phyloP scores from a whole-genome alignment of 2,888 invertebrate genomes.

The Amphiduros pacificus region DNA sequence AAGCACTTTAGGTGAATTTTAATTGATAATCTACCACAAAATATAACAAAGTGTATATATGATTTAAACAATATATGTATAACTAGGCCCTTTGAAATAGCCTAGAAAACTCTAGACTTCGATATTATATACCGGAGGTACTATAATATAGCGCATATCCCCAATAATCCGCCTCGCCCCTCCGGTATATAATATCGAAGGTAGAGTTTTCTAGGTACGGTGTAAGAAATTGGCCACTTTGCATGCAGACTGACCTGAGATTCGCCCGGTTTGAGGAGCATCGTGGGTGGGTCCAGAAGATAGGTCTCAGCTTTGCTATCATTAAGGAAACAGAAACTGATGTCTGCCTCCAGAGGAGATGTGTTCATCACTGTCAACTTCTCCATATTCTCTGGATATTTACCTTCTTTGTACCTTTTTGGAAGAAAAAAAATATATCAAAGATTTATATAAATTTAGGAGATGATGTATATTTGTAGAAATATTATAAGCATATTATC shows the following conservation, averaged over 20 bases:
- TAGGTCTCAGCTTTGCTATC: slow-evolving; percentile 58
- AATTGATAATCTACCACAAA: no score
- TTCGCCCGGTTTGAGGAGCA: slow-evolving; percentile 57
- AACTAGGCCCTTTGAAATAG: no score
- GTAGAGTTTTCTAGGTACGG: no score
- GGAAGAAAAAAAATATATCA: not conserved
- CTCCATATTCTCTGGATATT: slow-evolving; percentile 59
- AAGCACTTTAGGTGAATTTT: no score
- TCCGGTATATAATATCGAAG: no score
- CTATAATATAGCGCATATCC: no score
- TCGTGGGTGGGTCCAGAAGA: slow-evolving; percentile 57
- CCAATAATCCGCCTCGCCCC: no score
- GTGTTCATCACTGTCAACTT: slow-evolving; percentile 54
- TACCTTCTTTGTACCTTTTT: slow-evolving; percentile 51
- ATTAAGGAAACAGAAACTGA: slow-evolving; percentile 57
- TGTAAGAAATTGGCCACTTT: no score
- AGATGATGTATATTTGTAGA: not conserved
- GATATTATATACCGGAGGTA: no score
- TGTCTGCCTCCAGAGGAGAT: slow-evolving; percentile 57
- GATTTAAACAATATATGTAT: no score
- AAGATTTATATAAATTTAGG: not conserved
- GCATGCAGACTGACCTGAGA: slow-evolving; percentile 37
- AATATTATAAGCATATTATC: not conserved
- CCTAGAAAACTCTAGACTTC: no score
- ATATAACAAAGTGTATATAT: no score